phyloP scores from a whole-genome alignment of 2,113 vertebrate species.

The Nesoenas mayeri region DNA sequence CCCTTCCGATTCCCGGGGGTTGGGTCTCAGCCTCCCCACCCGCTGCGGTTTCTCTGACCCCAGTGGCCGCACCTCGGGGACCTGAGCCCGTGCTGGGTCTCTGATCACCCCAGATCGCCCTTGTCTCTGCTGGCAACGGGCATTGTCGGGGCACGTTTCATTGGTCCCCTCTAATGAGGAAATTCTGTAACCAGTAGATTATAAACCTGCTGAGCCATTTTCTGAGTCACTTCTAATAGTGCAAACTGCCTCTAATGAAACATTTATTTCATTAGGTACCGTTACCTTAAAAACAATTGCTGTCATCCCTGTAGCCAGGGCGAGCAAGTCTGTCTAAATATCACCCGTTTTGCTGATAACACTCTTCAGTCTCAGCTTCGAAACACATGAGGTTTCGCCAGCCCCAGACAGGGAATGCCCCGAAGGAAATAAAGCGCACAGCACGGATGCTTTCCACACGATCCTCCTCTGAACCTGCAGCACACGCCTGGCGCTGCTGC shows the following conservation, averaged over 20 bases:
- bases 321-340: not conserved
- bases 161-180: not conserved
- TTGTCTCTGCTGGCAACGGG: not conserved
- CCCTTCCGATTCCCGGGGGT: not conserved
- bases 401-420: not conserved
- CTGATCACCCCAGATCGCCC: not conserved
- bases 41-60: not conserved
- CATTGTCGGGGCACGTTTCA: not conserved
- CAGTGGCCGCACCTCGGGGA: rapidly evolving
- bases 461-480: not conserved
- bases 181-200: not conserved
- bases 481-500: not conserved
- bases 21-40: not conserved
- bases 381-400: not conserved
- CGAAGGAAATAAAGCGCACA: rapidly evolving
- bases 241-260: not conserved
- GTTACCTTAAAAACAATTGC: not conserved
- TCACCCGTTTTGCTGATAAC: not conserved
- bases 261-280: not conserved
- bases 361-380: not conserved
- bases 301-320: not conserved
- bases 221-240: not conserved
- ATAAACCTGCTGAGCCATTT: not conserved
- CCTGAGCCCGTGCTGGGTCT: not conserved
- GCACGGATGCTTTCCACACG: not conserved